Evolutionary conservation across 2,888 invertebrate genomes (phyloP).

Genomic region (Amiota minor): DNA sequence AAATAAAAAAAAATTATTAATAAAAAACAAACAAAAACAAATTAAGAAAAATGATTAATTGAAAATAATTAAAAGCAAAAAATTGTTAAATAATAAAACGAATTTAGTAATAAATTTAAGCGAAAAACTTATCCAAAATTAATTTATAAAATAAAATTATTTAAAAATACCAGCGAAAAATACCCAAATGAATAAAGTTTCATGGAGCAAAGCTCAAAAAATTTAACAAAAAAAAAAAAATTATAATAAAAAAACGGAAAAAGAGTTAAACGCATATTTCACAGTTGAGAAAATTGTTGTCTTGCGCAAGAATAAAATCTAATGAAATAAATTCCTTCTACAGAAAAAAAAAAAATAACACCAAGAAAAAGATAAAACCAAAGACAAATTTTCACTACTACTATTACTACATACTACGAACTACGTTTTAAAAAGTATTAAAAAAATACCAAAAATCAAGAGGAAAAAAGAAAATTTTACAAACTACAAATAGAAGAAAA

Average conservation of each 20-base stretch:
- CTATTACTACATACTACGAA: slow-evolving; percentile 27
- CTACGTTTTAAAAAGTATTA: slow-evolving; percentile 37
- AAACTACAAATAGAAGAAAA: slow-evolving; percentile 30
- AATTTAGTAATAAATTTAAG: too few species aligned
- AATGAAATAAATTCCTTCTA: slow-evolving; percentile 47
- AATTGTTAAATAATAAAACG: too few species aligned
- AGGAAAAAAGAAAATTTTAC: slow-evolving; percentile 47
- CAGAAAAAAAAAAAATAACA: slow-evolving; percentile 43
- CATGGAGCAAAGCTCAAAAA: neutral
- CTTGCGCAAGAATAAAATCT: slow-evolving; percentile 32
- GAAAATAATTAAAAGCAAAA: slow-evolving; percentile 23
- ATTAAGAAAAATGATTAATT: slow-evolving; percentile 32
- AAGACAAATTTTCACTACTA: slow-evolving; percentile 27
- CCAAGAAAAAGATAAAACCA: slow-evolving; percentile 35
- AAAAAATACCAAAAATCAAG: slow-evolving; percentile 23
- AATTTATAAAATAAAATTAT: neutral
- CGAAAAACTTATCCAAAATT: too few species aligned
- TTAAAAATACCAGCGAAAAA: slow-evolving; percentile 1
- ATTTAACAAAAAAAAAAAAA: neutral
- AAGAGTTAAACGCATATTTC: slow-evolving; percentile 24
- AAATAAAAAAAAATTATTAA: slow-evolving; percentile 34
- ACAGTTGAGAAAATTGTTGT: neutral
- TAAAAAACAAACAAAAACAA: slow-evolving; percentile 25
- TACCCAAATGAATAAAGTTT: neutral
- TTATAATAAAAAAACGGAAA: neutral